Evolutionary conservation across 2,797 vertebrate species (phyloP), one percentile per base, ranked within the genome.

Genomic region (Tinamus major): DNA sequence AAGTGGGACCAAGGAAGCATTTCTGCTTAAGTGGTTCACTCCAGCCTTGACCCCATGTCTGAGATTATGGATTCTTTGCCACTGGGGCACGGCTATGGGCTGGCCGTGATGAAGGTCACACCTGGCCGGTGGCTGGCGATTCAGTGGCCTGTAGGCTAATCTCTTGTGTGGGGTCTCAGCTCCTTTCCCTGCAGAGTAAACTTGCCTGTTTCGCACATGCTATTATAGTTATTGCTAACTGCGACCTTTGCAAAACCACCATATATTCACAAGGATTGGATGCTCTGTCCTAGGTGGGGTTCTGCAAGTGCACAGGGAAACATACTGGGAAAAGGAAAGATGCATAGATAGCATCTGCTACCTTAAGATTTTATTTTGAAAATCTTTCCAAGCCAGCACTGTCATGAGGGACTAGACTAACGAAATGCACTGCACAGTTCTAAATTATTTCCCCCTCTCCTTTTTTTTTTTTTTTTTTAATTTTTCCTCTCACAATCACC

Each of bases 1-100:
- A 15, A 31, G 53, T 4, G 55, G 35, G 69, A 21, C 18, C 13
- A 15, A 68, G 83, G 72, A 24, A 27, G n/a, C 1, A 0, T 2
- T 62, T 21, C 33, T 26, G 19, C n/a, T 31, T 39, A 10, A 14
- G 33, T 0, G 1, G 4, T 64, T 55, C 56, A 1, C 58, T 39
- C 7, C 29, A 4, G 39, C 23, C 19, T 33, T n/a, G 26, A 62
- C 23, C 21, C 19, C 20, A 13, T 20, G 0, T 14, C 0, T 7
- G 42, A 33, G 24, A 63, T 31, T 29, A 17, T 72, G 44, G 48
- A 2, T 1, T 27, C n/a, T 31, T 41, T 58, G 69, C 42, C 3
- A 0, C 48, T 4, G 11, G 44, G 26, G 31, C 33, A 33, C 23
- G 27, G 67, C 42, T 20, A 31, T 18, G 46, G n/a, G 39, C 3